These are phyloP conservation scores for Hemiscyllium ocellatum DNA, from an alignment of 2,113 vertebrate genomes.

Conservation along the genomic window DNA sequence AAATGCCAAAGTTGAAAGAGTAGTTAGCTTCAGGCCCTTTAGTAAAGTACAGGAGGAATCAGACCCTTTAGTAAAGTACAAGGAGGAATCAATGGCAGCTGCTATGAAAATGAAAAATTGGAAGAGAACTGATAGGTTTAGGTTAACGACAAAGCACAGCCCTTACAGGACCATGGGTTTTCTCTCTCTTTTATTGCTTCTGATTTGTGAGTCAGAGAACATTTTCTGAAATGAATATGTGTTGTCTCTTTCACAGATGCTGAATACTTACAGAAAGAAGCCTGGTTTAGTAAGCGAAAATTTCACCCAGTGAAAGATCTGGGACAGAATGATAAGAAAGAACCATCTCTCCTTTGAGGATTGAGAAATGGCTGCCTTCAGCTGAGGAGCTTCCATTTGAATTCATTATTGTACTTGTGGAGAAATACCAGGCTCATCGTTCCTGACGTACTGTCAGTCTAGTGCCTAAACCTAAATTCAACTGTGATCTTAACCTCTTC, in stretches of 20 bases:
- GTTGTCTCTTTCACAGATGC: background rate
- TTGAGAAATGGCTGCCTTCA: background rate
- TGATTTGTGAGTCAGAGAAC: background rate
- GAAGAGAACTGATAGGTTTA: background rate
- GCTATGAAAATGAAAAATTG: background rate
- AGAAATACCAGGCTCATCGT: background rate
- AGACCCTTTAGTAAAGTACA: background rate
- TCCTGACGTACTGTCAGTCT: background rate
- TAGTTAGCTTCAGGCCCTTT: background rate
- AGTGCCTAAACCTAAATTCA: background rate
- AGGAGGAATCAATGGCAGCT: background rate
- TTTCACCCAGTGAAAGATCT: background rate
- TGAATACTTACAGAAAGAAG: background rate
- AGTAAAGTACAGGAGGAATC: background rate
- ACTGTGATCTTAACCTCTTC: background rate
- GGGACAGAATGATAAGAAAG: background rate
- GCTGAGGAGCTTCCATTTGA: background rate
- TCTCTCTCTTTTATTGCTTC: background rate
- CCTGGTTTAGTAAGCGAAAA: background rate
- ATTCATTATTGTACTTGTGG: background rate
- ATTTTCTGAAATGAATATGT: background rate
- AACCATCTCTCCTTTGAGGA: background rate
- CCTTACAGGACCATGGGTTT: background rate
- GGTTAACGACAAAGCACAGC: background rate
- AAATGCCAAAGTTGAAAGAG: background rate